A percentile compares a stretch with the other conserved stretches of the same genome.
Evolutionary conservation across 2,113 vertebrate species (phyloP).

Genomic region (Orcinus orca): DNA sequence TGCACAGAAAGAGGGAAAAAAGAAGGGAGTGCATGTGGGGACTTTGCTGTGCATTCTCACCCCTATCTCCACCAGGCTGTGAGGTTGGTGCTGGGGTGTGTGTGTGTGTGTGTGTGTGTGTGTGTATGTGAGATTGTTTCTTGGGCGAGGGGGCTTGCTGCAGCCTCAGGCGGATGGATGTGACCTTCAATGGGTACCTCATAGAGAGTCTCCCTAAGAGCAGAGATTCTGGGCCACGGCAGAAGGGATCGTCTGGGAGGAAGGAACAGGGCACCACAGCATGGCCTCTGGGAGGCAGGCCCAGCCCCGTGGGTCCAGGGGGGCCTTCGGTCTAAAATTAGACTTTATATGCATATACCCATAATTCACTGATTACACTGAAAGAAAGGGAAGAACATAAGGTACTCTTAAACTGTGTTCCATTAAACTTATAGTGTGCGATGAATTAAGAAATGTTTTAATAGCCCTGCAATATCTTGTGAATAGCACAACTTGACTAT

Average conservation of each 20-base stretch:
- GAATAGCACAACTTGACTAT: not conserved
- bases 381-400: not conserved
- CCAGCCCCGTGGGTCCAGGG: rapidly evolving
- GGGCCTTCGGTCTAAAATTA: not conserved
- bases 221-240: not conserved
- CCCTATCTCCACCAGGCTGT: not conserved
- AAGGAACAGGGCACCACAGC: not conserved
- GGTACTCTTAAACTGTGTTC: not conserved
- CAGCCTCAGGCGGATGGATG: not conserved
- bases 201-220: not conserved
- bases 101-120: not conserved
- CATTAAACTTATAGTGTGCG: not conserved
- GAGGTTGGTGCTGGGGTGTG: not conserved
- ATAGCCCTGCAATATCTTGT: not conserved
- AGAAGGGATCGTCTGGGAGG: not conserved
- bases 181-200: not conserved
- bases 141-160: not conserved
- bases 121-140: not conserved
- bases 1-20: no score
- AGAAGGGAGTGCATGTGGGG: no score
- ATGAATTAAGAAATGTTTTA: not conserved
- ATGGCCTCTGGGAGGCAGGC: not conserved
- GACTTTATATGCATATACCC: not conserved
- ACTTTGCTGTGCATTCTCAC: not conserved
- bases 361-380: not conserved